phyloP scores from a whole-genome alignment of 2,888 invertebrate genomes.

The Melanchra persicariae region DNA sequence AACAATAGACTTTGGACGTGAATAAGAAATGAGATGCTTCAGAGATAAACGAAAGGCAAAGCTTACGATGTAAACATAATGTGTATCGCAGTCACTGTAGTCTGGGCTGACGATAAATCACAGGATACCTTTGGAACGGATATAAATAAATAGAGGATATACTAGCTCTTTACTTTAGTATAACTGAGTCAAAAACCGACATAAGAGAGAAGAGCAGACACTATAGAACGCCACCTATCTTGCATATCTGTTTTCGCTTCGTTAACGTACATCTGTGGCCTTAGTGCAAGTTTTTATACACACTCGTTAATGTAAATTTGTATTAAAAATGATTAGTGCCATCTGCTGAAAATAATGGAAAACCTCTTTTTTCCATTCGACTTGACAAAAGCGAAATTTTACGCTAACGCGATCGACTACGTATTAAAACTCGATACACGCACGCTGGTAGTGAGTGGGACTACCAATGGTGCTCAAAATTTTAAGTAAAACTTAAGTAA shows the following conservation, averaged over 20 bases:
- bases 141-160: not conserved
- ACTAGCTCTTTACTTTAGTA: not conserved
- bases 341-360: no score
- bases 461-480: no score
- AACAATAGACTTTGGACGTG: slow-evolving; percentile 48
- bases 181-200: not conserved
- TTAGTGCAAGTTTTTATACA: no score
- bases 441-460: no score
- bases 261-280: no score
- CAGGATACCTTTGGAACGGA: not conserved
- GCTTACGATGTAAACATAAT: slow-evolving; percentile 41
- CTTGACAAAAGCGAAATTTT: no score
- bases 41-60: slow-evolving; percentile 45
- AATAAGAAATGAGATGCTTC: slow-evolving; percentile 55
- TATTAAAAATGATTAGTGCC: no score
- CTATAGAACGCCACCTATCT: not conserved
- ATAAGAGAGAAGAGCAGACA: not conserved
- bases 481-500: not conserved
- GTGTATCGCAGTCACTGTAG: slow-evolving; percentile 27
- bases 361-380: no score
- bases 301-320: no score
- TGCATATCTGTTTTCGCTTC: no score
- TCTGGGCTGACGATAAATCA: slow-evolving; percentile 38
- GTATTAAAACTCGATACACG: no score
- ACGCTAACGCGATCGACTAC: no score